Evolutionary conservation across 2,888 invertebrate species (phyloP).

Genomic region (Brachynemurus nebulosus): DNA sequence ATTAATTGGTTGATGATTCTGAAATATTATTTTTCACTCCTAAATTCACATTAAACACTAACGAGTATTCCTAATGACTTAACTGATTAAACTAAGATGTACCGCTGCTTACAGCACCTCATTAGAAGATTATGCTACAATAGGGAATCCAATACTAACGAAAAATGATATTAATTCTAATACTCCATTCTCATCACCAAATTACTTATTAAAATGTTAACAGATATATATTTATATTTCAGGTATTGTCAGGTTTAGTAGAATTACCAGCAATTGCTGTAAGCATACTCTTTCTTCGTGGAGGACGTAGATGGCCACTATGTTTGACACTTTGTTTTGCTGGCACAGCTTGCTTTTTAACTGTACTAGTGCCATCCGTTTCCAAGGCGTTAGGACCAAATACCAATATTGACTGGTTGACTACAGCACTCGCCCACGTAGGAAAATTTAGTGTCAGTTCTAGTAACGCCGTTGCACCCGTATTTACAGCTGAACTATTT

Average conservation of each 20-base stretch:
- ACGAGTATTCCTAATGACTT: too few species aligned
- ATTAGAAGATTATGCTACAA: too few species aligned
- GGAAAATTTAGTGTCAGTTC: slow-evolving; percentile 69
- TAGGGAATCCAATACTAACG: too few species aligned
- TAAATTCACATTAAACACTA: too few species aligned
- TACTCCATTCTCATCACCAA: too few species aligned
- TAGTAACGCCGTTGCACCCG: slow-evolving; percentile 64
- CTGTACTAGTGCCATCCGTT: slow-evolving; percentile 34
- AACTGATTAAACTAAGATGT: too few species aligned
- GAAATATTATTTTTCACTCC: too few species aligned
- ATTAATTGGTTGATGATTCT: too few species aligned
- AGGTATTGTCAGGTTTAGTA: slow-evolving; percentile 54
- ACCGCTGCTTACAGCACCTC: too few species aligned
- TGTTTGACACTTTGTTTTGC: slow-evolving; percentile 52
- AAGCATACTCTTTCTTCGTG: slow-evolving; percentile 60
- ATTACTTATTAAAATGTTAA: too few species aligned
- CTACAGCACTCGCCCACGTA: slow-evolving; percentile 60
- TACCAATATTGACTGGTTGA: slow-evolving; percentile 44
- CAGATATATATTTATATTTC: slow-evolving; percentile 16
- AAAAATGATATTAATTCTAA: too few species aligned
- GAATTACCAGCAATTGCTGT: slow-evolving; percentile 66
- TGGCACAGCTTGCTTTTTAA: slow-evolving; percentile 52
- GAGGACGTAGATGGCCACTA: slow-evolving; percentile 58
- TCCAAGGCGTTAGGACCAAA: neutral
- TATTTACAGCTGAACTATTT: slow-evolving; percentile 66